These are phyloP conservation scores for Zaprionus lachaisei DNA, from an alignment of 1,140 invertebrate species.

Conservation along the genomic window DNA sequence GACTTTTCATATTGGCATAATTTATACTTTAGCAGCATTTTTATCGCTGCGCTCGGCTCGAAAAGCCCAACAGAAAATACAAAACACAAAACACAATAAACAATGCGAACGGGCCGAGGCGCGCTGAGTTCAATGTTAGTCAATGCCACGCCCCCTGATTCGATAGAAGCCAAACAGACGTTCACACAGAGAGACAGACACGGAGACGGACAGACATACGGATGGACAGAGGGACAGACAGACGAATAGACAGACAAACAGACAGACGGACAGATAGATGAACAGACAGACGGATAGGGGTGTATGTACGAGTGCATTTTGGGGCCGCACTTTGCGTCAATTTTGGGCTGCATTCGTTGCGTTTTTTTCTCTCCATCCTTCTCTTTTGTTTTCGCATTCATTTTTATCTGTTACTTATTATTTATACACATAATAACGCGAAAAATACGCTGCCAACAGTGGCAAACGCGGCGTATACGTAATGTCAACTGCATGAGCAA, in stretches of 20 bases:
- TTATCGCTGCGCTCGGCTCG: constrained; percentile 76
- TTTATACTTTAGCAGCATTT: constrained; percentile 82
- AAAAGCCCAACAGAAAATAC: constrained; percentile 70
- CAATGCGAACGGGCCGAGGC: constrained; percentile 56
- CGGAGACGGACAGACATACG: not conserved
- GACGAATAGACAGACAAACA: not conserved
- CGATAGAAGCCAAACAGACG: not conserved
- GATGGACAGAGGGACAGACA: not conserved
- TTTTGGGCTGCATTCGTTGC: constrained; percentile 26
- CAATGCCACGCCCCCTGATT: constrained; percentile 26
- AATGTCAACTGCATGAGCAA: constrained; percentile 32
- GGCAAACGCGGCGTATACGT: constrained; percentile 38
- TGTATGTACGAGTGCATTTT: constrained; percentile 22
- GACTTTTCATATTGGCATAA: constrained; percentile 77
- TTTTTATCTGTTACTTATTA: constrained; percentile 45
- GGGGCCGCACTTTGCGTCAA: constrained; percentile 26
- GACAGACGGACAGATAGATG: not conserved
- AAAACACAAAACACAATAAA: constrained; percentile 50
- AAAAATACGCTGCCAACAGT: constrained; percentile 11
- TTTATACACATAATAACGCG: constrained; percentile 61
- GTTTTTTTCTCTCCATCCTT: constrained; percentile 6
- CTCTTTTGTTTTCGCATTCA: constrained; percentile 18
- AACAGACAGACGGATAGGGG: not conserved
- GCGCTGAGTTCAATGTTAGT: constrained; percentile 71
- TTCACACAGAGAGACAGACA: not conserved